Base-by-base conservation (phyloP, 2,888 invertebrate species). In the Germaria angustata region DNA sequence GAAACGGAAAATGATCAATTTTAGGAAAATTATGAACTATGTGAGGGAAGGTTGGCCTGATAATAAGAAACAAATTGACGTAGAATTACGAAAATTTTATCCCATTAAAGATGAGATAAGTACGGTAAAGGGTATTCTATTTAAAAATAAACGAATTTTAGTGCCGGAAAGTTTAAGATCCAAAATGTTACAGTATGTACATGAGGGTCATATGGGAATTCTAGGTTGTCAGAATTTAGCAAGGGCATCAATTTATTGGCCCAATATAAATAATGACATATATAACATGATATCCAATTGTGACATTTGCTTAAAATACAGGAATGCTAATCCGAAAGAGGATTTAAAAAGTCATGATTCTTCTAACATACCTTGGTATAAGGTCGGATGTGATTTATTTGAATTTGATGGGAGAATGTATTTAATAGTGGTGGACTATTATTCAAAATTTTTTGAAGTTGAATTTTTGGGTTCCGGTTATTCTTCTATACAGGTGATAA, bases 161-260 rank as follows among this genome's bases (percentile, higher is more conserved):
- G 68, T 77, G 7, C 77, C 84, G 7, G 55, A 20, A 34, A 49
- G 41, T 15, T 28, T 77, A 24, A 46, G 83, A 20, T 17, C 32
- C 1, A 44, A 68, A 22, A 72, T 81, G 20, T 57, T 84, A n/a
- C 15, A 36, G 13, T 61, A 72, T 51, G 15, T 77, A 9, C 72
- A 84, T 59, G 80, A 80, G 51, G 83, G 80, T 2, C 81, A 84
- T 39, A 65, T 79, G 51, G 78, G 84, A 36, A 49, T 63, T 15
- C 49, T 73, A 51, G 41, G 61, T 28, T 83, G 83, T 15, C 55
- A 69, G 9, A 84, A 36, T 66, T 34, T 68, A 7, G 82, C 82
- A 2, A 77, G 46, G 9, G 20, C n/a, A 4, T 53, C 76, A 15
- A 65, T 83, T 15, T 84, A 55, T 28, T 28, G 28, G 28, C 28